Evolutionary conservation across 2,113 vertebrate species (phyloP), one percentile per base, ranked within the genome.

Genomic region (Alaudala cheleensis): DNA sequence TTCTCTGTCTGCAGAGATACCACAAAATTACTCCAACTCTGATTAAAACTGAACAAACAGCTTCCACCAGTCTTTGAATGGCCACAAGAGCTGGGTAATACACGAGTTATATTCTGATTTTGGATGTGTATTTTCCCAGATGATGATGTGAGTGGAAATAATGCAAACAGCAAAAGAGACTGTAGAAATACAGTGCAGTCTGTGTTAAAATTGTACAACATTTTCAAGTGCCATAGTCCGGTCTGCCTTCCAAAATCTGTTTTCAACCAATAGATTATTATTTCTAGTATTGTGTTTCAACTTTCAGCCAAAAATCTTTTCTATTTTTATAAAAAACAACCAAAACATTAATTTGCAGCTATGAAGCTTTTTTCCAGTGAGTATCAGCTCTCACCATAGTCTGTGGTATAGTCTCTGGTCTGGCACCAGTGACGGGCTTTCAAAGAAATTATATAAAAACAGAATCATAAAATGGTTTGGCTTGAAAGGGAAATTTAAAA

Each of bases 401-500:
- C 26, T 71, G 29, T 42, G 37, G n/a, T 19, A 62, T 6, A 10
- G 2, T 45, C 39, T 69, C 37, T 81, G 37, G 2, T 69, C 49
- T 72, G 62, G 5, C 8, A 82, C 5, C 29, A 49, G 6, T 45
- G 16, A 10, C 1, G 0, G 3, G 31, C 80, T 49, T 79, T 10
- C 81, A 80, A 12, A 80, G 4, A 69, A 64, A 56, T 70, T 45
- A 33, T 62, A 18, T 47, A 42, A 58, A 44, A 34, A 3, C 5
- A 26, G 8, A 58, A 58, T 22, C 12, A 71, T 44, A 62, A 54
- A 51, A 49, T 0, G 0, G 4, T 60, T 82, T 78, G 31, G 5
- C 25, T 61, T 61, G 47, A 66, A 54, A 61, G 10, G 4, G 14
- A 16, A 10, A 29, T 67, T 56, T 31, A 20, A 49, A 56, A 28